A percentile compares a stretch with the other conserved stretches of the same genome.
phyloP scores from a whole-genome alignment of 2,888 invertebrate genomes.

The Sesamia inferens region DNA sequence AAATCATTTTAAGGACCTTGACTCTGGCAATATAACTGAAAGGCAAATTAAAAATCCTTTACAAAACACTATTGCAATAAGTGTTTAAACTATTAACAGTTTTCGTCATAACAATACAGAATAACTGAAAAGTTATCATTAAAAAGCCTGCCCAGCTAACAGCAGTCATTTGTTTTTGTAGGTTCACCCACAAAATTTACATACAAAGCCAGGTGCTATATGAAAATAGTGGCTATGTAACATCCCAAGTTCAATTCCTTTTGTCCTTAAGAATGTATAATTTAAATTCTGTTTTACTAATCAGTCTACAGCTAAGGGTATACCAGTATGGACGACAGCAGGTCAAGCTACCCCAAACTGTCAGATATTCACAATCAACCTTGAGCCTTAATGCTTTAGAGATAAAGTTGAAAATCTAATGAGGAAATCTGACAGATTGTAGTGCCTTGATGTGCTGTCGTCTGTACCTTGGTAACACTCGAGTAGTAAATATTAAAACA shows the following conservation, averaged over 20 bases:
- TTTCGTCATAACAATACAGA: slow-evolving; percentile 19
- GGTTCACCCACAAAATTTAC: slow-evolving; percentile 32
- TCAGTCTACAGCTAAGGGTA: slow-evolving; percentile 18
- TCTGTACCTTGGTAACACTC: neutral
- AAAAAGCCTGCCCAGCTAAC: neutral
- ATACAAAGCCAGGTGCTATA: slow-evolving; percentile 50
- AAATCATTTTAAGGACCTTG: neutral
- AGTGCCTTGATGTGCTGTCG: no score
- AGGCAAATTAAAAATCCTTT: neutral
- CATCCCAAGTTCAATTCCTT: slow-evolving; percentile 25
- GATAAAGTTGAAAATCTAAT: no score
- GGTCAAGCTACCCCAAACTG: no score
- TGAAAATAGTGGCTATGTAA: slow-evolving; percentile 14
- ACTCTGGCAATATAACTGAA: neutral
- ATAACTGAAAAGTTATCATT: slow-evolving; percentile 11
- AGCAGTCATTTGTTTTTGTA: slow-evolving; percentile 51
- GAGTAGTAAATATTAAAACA: slow-evolving; percentile 5
- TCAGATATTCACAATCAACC: no score
- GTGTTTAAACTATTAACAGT: neutral
- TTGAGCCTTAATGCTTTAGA: no score
- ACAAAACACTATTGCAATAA: neutral
- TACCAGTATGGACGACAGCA: no score
- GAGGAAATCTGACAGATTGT: no score
- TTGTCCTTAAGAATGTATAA: slow-evolving; percentile 31
- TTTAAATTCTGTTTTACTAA: slow-evolving; percentile 36